Percentiles rank a stretch among this genome's conserved stretches.
phyloP scores from a whole-genome alignment of 2,113 vertebrate species.

The Pheucticus melanocephalus region DNA sequence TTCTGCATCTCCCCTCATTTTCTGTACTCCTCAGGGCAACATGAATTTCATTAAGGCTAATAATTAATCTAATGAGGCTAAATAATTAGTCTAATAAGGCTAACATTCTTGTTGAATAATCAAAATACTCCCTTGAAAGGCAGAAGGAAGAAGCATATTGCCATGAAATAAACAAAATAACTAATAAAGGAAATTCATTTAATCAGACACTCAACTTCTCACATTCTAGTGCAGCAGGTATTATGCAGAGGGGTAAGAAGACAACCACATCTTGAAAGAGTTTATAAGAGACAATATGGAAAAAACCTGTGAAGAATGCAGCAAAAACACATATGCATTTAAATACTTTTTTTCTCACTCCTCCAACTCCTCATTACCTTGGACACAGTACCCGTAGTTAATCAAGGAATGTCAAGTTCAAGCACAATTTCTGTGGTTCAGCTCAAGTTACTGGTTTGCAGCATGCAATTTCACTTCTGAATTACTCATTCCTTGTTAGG shows the following conservation, averaged over 20 bases:
- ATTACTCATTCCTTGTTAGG: not conserved
- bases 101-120: not conserved
- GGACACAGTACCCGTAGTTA: not conserved
- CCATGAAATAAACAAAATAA: not conserved
- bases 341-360: not conserved
- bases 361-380: not conserved
- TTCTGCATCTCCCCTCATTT: not conserved
- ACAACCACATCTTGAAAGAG: not conserved
- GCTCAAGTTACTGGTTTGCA: not conserved
- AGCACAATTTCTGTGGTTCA: not conserved
- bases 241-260: not conserved
- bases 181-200: not conserved
- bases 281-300: not conserved
- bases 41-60: not conserved
- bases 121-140: not conserved
- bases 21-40: not conserved
- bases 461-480: not conserved
- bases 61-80: not conserved
- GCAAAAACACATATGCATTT: not conserved
- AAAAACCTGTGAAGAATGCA: not conserved
- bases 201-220: not conserved
- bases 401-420: not conserved
- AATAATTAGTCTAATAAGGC: slow-evolving; percentile 21
- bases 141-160: not conserved
- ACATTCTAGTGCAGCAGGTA: not conserved